Conservation (phyloP, 2,797 vertebrate species). For the Bryconaethiops microstoma region DNA sequence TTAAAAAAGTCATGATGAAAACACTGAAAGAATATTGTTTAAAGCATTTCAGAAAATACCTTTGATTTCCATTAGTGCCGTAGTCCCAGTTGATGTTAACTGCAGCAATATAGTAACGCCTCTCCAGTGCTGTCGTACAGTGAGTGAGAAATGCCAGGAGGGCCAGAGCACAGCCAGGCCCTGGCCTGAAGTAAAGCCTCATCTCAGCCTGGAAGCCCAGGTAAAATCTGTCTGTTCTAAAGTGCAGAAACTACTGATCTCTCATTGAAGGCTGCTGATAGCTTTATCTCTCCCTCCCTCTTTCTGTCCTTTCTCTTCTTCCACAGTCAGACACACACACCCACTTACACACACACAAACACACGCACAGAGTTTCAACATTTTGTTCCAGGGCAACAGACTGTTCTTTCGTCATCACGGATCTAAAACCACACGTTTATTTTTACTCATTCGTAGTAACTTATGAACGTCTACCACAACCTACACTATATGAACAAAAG, state of each 20-base stretch:
- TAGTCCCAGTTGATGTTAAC: slow-evolving; percentile 80
- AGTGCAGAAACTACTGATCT: slow-evolving; percentile 58
- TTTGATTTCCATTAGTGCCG: slow-evolving; percentile 56
- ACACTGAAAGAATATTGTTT: neutral
- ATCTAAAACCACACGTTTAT: slow-evolving; percentile 18
- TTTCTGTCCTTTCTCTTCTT: neutral
- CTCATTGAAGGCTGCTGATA: slow-evolving; percentile 51
- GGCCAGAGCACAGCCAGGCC: slow-evolving; percentile 52
- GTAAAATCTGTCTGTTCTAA: slow-evolving; percentile 43
- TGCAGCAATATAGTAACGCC: slow-evolving; percentile 79
- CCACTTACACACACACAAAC: slow-evolving; percentile 22
- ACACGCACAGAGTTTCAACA: slow-evolving; percentile 59
- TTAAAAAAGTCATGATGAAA: neutral
- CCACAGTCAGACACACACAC: slow-evolving; percentile 37
- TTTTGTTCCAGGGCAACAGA: slow-evolving; percentile 63
- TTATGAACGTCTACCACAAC: neutral
- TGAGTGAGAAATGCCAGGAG: slow-evolving; percentile 63
- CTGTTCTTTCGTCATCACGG: slow-evolving; percentile 55
- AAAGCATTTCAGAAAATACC: slow-evolving; percentile 61
- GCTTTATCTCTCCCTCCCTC: slow-evolving; percentile 68
- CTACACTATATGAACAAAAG: slow-evolving; percentile 45
- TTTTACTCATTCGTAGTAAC: neutral
- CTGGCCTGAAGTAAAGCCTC: slow-evolving; percentile 63
- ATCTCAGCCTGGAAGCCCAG: slow-evolving; percentile 65
- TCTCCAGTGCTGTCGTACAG: slow-evolving; percentile 61